phyloP scores from a whole-genome alignment of 2,797 vertebrate species.

The Tragopan temminckii region DNA sequence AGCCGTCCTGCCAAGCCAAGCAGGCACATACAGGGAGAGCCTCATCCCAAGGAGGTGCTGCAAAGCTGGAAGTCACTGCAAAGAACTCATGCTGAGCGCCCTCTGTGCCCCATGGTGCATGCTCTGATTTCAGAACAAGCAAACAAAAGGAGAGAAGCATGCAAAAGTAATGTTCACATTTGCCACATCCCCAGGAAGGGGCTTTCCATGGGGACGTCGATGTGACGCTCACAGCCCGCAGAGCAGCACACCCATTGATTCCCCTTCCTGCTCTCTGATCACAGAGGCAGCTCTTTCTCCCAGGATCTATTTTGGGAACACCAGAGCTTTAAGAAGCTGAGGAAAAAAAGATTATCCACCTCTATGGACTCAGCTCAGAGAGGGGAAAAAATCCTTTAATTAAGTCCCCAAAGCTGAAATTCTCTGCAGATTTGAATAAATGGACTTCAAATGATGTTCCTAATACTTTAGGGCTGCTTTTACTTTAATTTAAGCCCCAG shows the following conservation, averaged over 20 bases:
- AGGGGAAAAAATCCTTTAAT: neutral
- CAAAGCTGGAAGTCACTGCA: neutral
- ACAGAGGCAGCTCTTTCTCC: neutral
- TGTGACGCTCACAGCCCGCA: neutral
- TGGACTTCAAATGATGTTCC: slow-evolving; percentile 19
- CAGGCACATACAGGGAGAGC: neutral
- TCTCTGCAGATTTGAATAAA: slow-evolving; percentile 38
- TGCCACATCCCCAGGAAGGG: neutral
- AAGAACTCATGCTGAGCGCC: neutral
- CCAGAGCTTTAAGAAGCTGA: slow-evolving; percentile 24
- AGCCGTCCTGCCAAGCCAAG: neutral
- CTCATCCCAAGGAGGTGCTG: neutral
- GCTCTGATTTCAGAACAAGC: rapidly evolving
- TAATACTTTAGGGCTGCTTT: neutral
- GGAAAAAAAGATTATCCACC: slow-evolving; percentile 29
- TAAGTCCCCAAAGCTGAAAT: slow-evolving; percentile 35
- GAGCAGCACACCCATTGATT: neutral
- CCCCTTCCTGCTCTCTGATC: neutral
- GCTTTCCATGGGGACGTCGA: neutral
- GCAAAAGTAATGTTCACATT: neutral
- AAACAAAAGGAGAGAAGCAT: rapidly evolving
- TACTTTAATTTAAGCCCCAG: neutral
- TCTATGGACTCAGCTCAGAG: neutral
- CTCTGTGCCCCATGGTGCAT: rapidly evolving
- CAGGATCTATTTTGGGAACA: slow-evolving; percentile 32